These are phyloP conservation scores for Eilema depressum DNA, from an alignment of 2,888 invertebrate species.

Conservation along the genomic window DNA sequence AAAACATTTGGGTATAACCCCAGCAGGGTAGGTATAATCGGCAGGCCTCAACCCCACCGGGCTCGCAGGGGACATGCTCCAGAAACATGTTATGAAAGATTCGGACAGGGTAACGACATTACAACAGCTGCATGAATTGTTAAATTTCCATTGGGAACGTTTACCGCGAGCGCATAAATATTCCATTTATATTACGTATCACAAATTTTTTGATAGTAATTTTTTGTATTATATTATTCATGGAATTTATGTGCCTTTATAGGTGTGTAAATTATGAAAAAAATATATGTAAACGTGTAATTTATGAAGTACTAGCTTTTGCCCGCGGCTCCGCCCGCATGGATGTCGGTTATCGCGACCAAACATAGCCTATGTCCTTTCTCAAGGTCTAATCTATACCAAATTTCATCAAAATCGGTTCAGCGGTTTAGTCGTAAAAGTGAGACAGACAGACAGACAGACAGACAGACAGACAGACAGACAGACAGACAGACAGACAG, in stretches of 20 bases:
- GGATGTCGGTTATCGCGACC: no score
- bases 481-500: no score
- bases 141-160: slow-evolving; percentile 10
- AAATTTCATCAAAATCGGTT: no score
- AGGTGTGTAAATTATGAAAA: not conserved
- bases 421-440: no score
- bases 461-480: no score
- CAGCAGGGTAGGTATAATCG: not conserved
- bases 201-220: slow-evolving; percentile 1
- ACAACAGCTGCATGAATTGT: slow-evolving; percentile 10
- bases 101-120: slow-evolving; percentile 8
- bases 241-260: not conserved
- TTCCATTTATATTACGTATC: not conserved
- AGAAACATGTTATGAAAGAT: slow-evolving; percentile 6
- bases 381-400: no score
- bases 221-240: slow-evolving; percentile 1
- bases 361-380: no score
- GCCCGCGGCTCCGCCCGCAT: no score
- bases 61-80: not conserved
- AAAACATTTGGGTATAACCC: not conserved
- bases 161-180: not conserved
- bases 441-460: no score
- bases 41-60: not conserved
- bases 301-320: no score
- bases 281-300: not conserved